A percentile compares a stretch with the other conserved stretches of the same genome.
phyloP scores from a whole-genome alignment of 2,113 vertebrate genomes.

The Oryzias javanicus region DNA sequence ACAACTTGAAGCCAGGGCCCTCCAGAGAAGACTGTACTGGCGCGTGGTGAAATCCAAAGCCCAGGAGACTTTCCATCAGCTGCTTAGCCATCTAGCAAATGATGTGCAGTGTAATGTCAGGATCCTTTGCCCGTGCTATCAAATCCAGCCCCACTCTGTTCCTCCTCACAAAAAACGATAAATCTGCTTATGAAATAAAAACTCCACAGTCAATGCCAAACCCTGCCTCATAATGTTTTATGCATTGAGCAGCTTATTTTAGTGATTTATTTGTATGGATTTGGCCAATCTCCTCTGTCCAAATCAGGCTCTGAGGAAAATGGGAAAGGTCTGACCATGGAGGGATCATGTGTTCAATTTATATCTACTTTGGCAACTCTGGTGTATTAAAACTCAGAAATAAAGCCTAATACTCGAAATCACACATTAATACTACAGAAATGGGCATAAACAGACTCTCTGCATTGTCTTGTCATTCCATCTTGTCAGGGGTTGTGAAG shows the following conservation, averaged over 20 bases:
- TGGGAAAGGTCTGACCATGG: slow-evolving; percentile 17
- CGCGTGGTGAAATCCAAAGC: slow-evolving; percentile 6
- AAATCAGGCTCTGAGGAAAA: slow-evolving; percentile 49
- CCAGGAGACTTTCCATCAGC: slow-evolving; percentile 6
- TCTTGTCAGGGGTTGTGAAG: slow-evolving; percentile 23
- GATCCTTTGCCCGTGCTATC: slow-evolving; percentile 24
- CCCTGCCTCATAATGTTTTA: slow-evolving; percentile 41
- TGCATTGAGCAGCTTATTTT: slow-evolving; percentile 66
- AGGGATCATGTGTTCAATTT: slow-evolving; percentile 50
- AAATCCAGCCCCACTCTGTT: slow-evolving; percentile 51
- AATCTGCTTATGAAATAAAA: slow-evolving; percentile 68
- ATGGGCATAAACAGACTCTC: slow-evolving; percentile 13
- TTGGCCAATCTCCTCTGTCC: slow-evolving; percentile 54
- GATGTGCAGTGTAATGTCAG: slow-evolving; percentile 19
- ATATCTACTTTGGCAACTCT: slow-evolving; percentile 37
- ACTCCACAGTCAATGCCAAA: slow-evolving; percentile 48
- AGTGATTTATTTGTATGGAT: slow-evolving; percentile 66
- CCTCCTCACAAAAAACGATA: slow-evolving; percentile 14
- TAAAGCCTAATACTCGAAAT: slow-evolving; percentile 23
- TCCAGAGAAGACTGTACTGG: not conserved
- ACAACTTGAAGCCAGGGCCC: no score
- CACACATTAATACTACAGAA: slow-evolving; percentile 10
- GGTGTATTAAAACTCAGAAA: slow-evolving; percentile 21
- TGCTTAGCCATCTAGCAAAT: slow-evolving; percentile 16
- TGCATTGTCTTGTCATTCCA: slow-evolving; percentile 15